Conservation (phyloP, 2,888 invertebrate genomes). For the Ptilodon capucinus region DNA sequence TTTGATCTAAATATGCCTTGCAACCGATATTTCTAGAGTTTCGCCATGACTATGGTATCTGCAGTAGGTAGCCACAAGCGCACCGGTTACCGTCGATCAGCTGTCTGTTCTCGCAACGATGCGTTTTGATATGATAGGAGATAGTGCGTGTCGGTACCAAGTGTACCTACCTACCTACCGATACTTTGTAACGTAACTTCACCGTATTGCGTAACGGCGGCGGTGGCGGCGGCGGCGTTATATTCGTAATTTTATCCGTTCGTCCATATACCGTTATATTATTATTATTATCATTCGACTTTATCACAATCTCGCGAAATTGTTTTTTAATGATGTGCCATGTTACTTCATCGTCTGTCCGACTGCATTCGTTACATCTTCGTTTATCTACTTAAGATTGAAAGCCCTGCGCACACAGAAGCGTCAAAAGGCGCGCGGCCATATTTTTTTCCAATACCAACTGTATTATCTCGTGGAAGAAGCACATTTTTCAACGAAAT, state of each 20-base stretch:
- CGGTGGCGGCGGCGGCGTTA: constrained; percentile 43
- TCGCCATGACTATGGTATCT: constrained; percentile 14
- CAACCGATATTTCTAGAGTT: neutral
- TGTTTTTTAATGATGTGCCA: neutral
- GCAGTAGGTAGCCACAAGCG: constrained; percentile 6
- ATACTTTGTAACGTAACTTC: constrained; percentile 48
- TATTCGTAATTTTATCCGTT: constrained; percentile 41
- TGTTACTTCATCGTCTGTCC: neutral
- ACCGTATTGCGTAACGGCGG: constrained; percentile 57
- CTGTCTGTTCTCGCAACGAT: constrained; percentile 65
- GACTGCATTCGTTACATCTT: constrained; percentile 12
- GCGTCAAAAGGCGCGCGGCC: no score
- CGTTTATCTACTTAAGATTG: no score
- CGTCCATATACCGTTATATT: constrained; percentile 45
- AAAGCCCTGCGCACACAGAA: no score
- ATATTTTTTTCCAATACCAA: no score
- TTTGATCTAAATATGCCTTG: neutral
- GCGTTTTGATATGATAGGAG: constrained; percentile 68
- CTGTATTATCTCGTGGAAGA: no score
- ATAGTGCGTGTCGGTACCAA: constrained; percentile 67
- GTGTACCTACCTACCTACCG: no score
- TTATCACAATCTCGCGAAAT: constrained; percentile 17
- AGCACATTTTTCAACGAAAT: no score
- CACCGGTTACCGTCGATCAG: constrained; percentile 51
- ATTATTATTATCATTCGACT: constrained; percentile 52